These are phyloP conservation scores for Marasmarcha lunaedactyla DNA, from an alignment of 2,888 invertebrate genomes.

Conservation along the genomic window DNA sequence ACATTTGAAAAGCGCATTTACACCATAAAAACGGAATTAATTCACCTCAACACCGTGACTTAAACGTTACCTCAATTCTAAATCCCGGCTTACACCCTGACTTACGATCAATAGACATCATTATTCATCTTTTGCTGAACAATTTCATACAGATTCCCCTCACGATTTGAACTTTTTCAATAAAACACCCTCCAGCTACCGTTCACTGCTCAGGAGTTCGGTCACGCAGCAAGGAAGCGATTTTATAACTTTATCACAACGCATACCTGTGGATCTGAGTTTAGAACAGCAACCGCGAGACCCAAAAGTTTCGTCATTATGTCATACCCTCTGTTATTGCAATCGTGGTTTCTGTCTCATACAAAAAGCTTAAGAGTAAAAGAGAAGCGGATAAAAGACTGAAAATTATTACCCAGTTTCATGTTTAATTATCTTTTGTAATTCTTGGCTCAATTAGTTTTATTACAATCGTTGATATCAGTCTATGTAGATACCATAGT, in stretches of 20 bases:
- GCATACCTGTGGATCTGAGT: constrained; percentile 30
- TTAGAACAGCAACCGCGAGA: constrained; percentile 4
- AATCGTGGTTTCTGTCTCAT: background rate
- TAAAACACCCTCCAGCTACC: constrained; percentile 54
- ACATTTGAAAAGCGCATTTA: background rate
- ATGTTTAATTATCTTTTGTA: background rate
- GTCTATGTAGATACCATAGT: too few relatives aligned
- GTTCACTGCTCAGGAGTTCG: constrained; percentile 41
- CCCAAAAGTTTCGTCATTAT: constrained; percentile 21
- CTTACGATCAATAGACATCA: constrained; percentile 21
- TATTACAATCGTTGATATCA: too few relatives aligned
- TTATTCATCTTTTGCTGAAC: constrained; percentile 56
- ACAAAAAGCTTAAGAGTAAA: background rate
- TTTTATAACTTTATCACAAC: constrained; percentile 64
- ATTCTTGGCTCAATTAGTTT: background rate
- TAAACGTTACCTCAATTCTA: too few relatives aligned
- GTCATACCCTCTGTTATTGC: constrained; percentile 9
- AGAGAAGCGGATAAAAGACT: background rate
- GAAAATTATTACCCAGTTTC: background rate
- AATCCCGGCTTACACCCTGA: background rate
- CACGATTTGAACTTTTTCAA: constrained; percentile 66
- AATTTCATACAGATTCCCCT: constrained; percentile 25
- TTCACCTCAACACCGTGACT: too few relatives aligned
- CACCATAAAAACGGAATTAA: background rate
- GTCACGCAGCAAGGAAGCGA: constrained; percentile 57